Conservation (phyloP, 2,113 vertebrate genomes). For the Furnarius figulus region DNA sequence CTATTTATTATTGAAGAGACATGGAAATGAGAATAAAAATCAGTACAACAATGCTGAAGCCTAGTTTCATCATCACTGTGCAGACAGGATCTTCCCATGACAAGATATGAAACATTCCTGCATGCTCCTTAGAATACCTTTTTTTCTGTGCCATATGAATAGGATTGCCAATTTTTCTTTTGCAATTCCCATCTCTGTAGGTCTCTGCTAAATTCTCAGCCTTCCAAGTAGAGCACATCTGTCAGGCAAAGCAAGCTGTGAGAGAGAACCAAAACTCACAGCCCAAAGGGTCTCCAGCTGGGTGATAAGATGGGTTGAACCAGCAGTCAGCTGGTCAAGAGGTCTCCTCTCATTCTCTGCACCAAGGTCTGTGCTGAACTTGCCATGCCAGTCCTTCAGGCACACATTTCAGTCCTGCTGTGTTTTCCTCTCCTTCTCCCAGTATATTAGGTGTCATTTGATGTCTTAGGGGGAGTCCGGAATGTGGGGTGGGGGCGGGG, state of each 20-base stretch:
- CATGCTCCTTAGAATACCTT: background rate
- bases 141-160: background rate
- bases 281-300: rapidly evolving
- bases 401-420: background rate
- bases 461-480: background rate
- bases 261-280: background rate
- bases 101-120: background rate
- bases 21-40: background rate
- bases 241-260: background rate
- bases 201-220: background rate
- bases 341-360: background rate
- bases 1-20: background rate
- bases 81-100: background rate
- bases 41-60: background rate
- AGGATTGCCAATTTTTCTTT: background rate
- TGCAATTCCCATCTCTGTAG: background rate
- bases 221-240: background rate
- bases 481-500: too few species aligned
- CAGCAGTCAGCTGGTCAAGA: background rate
- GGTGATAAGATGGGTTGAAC: background rate
- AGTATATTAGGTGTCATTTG: background rate
- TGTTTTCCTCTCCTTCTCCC: background rate
- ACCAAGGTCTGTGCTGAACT: background rate
- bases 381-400: background rate
- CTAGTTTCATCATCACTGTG: background rate